Base-by-base conservation (phyloP, 1,140 invertebrate genomes). In the Mercenaria mercenaria region DNA sequence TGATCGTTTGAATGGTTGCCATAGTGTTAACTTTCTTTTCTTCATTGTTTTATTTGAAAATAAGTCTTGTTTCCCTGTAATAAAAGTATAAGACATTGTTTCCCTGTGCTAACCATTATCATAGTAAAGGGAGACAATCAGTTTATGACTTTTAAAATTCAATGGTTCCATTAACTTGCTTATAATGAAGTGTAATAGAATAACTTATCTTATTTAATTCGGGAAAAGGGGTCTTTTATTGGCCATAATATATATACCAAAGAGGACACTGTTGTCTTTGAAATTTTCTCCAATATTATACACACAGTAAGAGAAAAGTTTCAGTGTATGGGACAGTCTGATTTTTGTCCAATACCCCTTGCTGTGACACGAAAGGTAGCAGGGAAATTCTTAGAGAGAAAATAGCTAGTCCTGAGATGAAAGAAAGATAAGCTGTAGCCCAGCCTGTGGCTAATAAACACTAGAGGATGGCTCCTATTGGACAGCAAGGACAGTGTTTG, bases 341-440 rank as follows among this genome's bases (percentile, higher is more conserved):
- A 15, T 52, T 79, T 79, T 79, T 79, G 76, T 79, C 76, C 76
- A 79, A 79, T 79, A 79, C 76, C 76, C 34, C 76, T 1, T 79
- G 23, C 47, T 79, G 76, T 79, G 76, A 79, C 76, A 79, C 32
- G 15, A 23, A 79, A 52, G 76, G 43, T 56, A 56, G 76, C n/a
- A 67, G n/a, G 32, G 32, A 39, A 56, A 11, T 50, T 47, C 32
- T 74, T 32, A 50, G 29, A 50, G 76, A 79, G 39, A 13, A 50
- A 52, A 52, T 8, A 47, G 43, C 6, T 47, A 52, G 76, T 41
- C 41, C 26, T 47, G 50, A 56, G 50, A 79, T 79, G 47, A 34
- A 34, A 20, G n/a, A 79, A 79, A 43, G 50, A 50, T 50, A 79
- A 47, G 26, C 26, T 1, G 8, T 26, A 34, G 41, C 15, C 43